Conservation (phyloP, 2,113 vertebrate genomes). For the Hyperopisus bebe region DNA sequence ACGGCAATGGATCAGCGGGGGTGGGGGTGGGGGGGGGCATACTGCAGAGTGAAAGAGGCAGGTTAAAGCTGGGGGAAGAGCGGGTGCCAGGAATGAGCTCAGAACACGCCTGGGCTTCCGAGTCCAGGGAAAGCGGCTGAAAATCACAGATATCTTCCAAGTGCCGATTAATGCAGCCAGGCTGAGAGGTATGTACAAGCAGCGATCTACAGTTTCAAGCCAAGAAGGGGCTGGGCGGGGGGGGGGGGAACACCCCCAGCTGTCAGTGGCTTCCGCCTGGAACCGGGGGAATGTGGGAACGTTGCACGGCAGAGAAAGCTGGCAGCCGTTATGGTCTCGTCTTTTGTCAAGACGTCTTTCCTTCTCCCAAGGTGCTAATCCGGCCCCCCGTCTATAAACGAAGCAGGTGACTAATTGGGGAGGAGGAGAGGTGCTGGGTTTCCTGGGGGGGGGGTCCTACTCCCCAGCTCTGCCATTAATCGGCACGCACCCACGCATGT, state of each 20-base stretch:
- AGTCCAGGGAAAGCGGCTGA: not conserved
- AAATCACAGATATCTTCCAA: not conserved
- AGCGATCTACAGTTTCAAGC: not conserved
- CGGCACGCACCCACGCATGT: not conserved
- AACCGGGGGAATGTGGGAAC: conserved; percentile 30
- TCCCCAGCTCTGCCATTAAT: not conserved
- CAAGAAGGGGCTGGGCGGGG: not conserved
- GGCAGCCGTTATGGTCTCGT: conserved; percentile 40
- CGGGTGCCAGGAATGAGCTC: not conserved
- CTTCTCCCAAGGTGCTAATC: conserved; percentile 43
- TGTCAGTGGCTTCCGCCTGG: conserved; percentile 14
- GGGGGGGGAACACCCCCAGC: not conserved
- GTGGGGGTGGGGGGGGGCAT: no score
- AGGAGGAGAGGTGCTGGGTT: conserved; percentile 39
- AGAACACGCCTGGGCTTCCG: not conserved
- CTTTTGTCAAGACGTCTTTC: not conserved
- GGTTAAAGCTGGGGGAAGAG: not conserved
- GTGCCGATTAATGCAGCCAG: not conserved
- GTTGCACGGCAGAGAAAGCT: conserved; percentile 34
- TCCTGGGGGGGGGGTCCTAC: conserved; percentile 2
- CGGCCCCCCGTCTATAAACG: conserved; percentile 17
- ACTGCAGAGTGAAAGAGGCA: no score
- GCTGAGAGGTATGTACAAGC: not conserved
- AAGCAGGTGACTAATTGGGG: conserved; percentile 38
- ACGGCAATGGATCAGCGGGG: not conserved